These are phyloP conservation scores for Pyralis farinalis DNA, from an alignment of 2,888 invertebrate genomes.

Conservation along the genomic window DNA sequence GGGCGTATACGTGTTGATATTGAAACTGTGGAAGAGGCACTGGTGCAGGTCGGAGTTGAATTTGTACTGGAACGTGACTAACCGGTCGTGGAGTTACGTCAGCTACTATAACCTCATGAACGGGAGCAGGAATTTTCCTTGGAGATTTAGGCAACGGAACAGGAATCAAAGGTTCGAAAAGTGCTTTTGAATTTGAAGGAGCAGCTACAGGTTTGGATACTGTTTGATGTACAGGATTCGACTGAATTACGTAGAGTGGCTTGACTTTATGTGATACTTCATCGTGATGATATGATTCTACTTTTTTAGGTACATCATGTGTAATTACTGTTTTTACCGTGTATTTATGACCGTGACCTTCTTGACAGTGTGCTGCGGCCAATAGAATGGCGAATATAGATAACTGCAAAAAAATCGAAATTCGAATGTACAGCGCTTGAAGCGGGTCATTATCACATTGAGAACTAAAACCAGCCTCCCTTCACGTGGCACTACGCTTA, in stretches of 20 bases:
- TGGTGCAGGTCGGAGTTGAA: background rate
- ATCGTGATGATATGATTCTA: conserved; percentile 20
- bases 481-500: too few species aligned
- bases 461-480: too few species aligned
- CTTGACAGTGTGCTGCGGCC: conserved; percentile 35
- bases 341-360: conserved; percentile 31
- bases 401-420: conserved; percentile 32
- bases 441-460: too few species aligned
- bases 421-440: too few species aligned
- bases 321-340: conserved; percentile 37
- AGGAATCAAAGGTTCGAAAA: conserved; percentile 19
- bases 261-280: background rate
- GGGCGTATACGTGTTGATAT: background rate
- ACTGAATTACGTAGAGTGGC: background rate
- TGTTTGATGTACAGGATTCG: background rate
- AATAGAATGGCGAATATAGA: conserved; percentile 25
- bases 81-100: conserved; percentile 29
- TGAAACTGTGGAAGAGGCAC: background rate
- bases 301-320: conserved; percentile 40
- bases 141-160: conserved; percentile 23
- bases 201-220: background rate
- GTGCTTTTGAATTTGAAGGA: background rate
- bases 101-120: conserved; percentile 26
- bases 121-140: conserved; percentile 23
- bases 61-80: conserved; percentile 19